These are phyloP conservation scores for Dermatemys mawii DNA, from an alignment of 2,113 vertebrate genomes.

Conservation along the genomic window DNA sequence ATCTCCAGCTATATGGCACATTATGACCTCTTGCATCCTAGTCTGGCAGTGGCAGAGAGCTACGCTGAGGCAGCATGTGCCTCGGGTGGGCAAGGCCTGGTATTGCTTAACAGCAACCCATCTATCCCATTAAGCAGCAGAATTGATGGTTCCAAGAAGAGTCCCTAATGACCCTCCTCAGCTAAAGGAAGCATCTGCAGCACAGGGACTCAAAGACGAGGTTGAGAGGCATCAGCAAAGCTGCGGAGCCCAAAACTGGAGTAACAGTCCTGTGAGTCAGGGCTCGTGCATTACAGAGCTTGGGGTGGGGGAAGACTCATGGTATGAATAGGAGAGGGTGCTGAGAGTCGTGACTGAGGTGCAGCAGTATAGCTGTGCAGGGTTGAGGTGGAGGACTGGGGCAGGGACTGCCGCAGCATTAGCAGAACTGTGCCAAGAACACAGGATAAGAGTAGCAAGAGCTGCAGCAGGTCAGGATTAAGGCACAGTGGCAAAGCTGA, in stretches of 20 bases:
- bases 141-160: neutral
- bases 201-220: neutral
- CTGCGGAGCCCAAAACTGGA: neutral
- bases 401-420: neutral
- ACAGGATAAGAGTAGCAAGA: neutral
- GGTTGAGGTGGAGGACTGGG: no score
- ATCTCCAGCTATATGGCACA: neutral
- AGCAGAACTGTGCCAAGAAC: neutral
- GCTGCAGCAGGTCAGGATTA: neutral
- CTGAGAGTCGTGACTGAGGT: neutral
- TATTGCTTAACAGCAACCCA: neutral
- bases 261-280: neutral
- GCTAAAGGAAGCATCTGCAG: neutral
- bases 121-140: neutral
- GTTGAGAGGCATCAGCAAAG: neutral
- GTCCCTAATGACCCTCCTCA: neutral
- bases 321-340: neutral
- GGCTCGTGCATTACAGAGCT: no score
- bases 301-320: no score
- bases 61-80: neutral
- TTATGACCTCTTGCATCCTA: neutral
- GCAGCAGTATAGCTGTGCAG: rapidly evolving
- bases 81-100: rapidly evolving
- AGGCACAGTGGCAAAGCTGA: neutral
- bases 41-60: rapidly evolving